Base-by-base conservation (phyloP, 2,113 vertebrate genomes). In the Hippocampus barbouri region DNA sequence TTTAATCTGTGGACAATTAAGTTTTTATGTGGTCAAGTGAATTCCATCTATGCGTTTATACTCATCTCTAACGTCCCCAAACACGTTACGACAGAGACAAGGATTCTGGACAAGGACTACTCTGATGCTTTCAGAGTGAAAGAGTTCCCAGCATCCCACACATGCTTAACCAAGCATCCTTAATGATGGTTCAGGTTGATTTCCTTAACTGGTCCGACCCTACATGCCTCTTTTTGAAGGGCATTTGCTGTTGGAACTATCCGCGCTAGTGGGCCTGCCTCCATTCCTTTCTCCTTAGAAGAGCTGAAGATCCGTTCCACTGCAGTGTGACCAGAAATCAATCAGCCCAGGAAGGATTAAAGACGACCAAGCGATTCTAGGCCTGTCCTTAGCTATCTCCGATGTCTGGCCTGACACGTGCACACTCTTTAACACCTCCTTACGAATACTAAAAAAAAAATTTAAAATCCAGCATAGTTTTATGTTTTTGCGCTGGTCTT, bases 321-420 rank as follows among this genome's bases (percentile, higher is more conserved):
- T 4, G 49, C 70, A 73, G 77, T 85, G 79, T 80, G 87, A 88
- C 87, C 87, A 30, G 11, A 86, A 91, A 88, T 90, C 90, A 83
- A 87, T 90, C 12, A 43, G 3, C 20, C 51, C 77, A 68, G 68
- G 71, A 83, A 75, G 85, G 82, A 79, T 87, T 83, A 84, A 85
- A 85, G 80, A 78, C 72, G 73, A 69, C 78, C 74, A 15, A 72
- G 82, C 75, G 74, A 77, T 83, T 86, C 75, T 79, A 25, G 74
- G 77, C 71, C 71, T 71, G 79, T 77, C 78, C 72, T 68, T 57
- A 71, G 66, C 66, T 21, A 66, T 72, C 74, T 40, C 62, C 49
- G 72, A 77, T 73, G 72, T 77, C 79, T 40, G 25, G 15, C 14
- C 68, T 70, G 79, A 83, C 77, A 70, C 74, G 72, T 68, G 66